Base-by-base conservation (phyloP, 2,113 vertebrate species). In the Muntiacus reevesi region DNA sequence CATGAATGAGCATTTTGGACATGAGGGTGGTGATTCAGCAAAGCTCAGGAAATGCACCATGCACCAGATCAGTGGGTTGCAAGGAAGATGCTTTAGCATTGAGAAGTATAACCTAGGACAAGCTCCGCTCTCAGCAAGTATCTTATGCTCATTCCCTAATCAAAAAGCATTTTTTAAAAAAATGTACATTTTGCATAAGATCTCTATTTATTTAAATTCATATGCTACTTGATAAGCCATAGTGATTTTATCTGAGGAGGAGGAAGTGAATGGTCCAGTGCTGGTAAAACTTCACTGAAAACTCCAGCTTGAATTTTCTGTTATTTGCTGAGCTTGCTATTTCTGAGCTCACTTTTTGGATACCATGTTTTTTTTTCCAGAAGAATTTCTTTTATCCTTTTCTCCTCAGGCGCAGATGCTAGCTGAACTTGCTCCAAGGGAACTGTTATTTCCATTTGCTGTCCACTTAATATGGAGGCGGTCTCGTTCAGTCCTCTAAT, bases 71-170 rank as follows among this genome's bases (percentile, higher is more conserved):
- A 28, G 11, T 2, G 6, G 33, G 17, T 62, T 89, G 10, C 23
- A 47, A 50, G 25, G 30, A 92, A 57, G 82, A 83, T 16, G 11
- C 52, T 30, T 28, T 33, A 33, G 64, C 45, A 54, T 43, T 92
- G 25, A 83, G 55, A 55, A 21, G 67, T 86, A 71, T 71, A 28
- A 52, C 7, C 9, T 45, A 40, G 21, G 54, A 54, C 19, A 74
- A 0, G 1, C 12, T 19, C 25, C 25, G 9, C 0, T 59, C 40
- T 47, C 3, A 57, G 1, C 25, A 36, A 67, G 13, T 15, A 8
- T 76, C 83, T 45, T 16, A 45, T 85, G 9, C 3, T 21, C 23
- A 28, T 28, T 78, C 6, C 28, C 17, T 93, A 25, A 19, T 50
- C 50, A 11, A 71, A 36, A 54, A 9, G 7, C 15, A 10, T 19